Conservation (phyloP, 2,797 vertebrate species). For the Acanthurus leucopareius region DNA sequence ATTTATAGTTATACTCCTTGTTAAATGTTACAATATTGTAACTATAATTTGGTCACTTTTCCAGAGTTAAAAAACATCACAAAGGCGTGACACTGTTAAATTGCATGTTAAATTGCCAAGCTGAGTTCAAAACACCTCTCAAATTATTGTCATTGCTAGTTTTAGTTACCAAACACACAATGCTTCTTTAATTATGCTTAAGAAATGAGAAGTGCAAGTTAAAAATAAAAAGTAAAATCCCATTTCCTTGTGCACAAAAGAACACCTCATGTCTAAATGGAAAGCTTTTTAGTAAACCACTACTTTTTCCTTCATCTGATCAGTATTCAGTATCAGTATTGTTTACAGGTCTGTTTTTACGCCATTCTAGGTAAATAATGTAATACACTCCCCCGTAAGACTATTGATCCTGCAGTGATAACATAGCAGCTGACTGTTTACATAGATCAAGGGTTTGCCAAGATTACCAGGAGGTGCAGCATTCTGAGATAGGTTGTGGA, state of each 20-base stretch:
- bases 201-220: neutral
- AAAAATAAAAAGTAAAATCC: constrained; percentile 1
- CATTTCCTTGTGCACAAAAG: neutral
- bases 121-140: neutral
- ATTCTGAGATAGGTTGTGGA: constrained; percentile 80
- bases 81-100: constrained; percentile 6
- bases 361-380: constrained; percentile 58
- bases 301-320: neutral
- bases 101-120: neutral
- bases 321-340: constrained; percentile 4
- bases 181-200: neutral
- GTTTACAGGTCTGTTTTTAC: constrained; percentile 38
- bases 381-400: constrained; percentile 43
- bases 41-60: too few species aligned
- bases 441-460: constrained; percentile 79
- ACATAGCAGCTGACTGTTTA: constrained; percentile 73
- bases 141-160: neutral
- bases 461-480: constrained; percentile 79
- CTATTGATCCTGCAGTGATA: constrained; percentile 69
- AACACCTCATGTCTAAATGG: neutral
- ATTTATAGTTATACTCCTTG: too few species aligned
- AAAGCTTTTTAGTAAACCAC: neutral
- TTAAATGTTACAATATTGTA: neutral
- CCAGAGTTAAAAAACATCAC: neutral
- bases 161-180: neutral